These are phyloP conservation scores for Spea hammondii DNA, from an alignment of 2,797 vertebrate genomes.

Conservation along the genomic window DNA sequence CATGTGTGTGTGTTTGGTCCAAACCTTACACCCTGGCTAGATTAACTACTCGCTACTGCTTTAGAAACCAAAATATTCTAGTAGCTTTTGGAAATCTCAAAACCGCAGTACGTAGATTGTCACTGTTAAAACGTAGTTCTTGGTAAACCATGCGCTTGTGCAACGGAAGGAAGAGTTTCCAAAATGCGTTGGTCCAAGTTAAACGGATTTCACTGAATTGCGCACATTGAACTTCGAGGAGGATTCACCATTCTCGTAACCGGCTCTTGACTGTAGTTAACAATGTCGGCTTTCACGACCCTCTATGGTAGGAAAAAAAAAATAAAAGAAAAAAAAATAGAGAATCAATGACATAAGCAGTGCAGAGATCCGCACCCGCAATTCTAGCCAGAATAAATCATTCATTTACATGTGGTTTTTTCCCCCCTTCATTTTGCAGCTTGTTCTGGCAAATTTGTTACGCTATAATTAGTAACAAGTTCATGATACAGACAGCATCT, in stretches of 20 bases:
- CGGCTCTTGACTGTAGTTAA: conserved; percentile 97
- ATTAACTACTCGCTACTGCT: conserved; percentile 50
- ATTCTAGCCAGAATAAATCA: too few relatives aligned
- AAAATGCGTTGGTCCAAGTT: conserved; percentile 38
- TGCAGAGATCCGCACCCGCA: too few relatives aligned
- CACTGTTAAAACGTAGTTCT: conserved; percentile 59
- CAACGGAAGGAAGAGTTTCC: conserved; percentile 46
- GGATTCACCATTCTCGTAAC: conserved; percentile 82
- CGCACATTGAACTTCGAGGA: conserved; percentile 96
- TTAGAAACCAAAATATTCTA: conserved; percentile 47
- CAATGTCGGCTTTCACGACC: conserved; percentile 97
- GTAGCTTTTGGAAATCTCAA: conserved; percentile 53
- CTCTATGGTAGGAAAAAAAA: conserved; percentile 74
- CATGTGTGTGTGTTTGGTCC: conserved; percentile 54
- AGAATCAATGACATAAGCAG: not conserved
- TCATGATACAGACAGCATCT: too few relatives aligned
- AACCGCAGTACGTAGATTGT: conserved; percentile 55
- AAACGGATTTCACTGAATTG: conserved; percentile 78
- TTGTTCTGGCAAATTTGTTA: too few relatives aligned
- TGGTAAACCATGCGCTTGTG: conserved; percentile 49
- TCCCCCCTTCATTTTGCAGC: too few relatives aligned
- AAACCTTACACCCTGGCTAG: conserved; percentile 50
- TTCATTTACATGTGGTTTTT: too few relatives aligned
- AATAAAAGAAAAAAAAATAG: conserved; percentile 58
- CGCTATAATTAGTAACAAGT: too few relatives aligned